phyloP scores from a whole-genome alignment of 1,140 invertebrate species.

The Pseudomyrmex cubaensis region DNA sequence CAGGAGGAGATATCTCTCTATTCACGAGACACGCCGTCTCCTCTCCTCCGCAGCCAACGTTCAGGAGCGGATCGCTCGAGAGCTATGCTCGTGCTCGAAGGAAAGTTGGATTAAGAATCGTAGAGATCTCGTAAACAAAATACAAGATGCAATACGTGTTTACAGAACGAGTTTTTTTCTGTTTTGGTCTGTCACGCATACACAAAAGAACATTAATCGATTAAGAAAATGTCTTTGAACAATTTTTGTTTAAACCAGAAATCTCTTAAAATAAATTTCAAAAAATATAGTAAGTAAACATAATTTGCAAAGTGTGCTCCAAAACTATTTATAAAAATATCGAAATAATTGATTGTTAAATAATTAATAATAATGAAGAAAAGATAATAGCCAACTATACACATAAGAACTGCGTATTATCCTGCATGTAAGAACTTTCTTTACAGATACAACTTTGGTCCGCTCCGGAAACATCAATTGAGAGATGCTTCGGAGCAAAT shows the following conservation, averaged over 20 bases:
- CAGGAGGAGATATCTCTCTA: slow-evolving; percentile 76
- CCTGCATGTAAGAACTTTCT: background rate
- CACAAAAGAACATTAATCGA: background rate
- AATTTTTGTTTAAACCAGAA: too few relatives aligned
- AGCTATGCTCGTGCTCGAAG: background rate
- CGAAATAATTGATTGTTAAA: background rate
- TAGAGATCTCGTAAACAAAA: background rate
- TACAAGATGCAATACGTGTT: background rate
- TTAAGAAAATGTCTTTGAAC: background rate
- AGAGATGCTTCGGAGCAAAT: slow-evolving; percentile 4
- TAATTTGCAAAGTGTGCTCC: background rate
- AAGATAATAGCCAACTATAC: background rate
- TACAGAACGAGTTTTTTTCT: background rate
- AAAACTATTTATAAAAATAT: background rate
- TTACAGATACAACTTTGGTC: background rate
- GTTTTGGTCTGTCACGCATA: background rate
- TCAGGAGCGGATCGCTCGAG: slow-evolving; percentile 60
- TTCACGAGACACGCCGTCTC: slow-evolving; percentile 53
- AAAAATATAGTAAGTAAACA: background rate
- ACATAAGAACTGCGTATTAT: background rate
- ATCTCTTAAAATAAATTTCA: background rate
- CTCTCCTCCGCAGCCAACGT: slow-evolving; percentile 32
- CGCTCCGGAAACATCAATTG: slow-evolving; percentile 23
- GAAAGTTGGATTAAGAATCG: background rate
- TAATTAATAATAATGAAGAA: background rate